These are phyloP conservation scores for Xenopus tropicalis DNA, from an alignment of 2,113 vertebrate genomes.

Conservation along the genomic window DNA sequence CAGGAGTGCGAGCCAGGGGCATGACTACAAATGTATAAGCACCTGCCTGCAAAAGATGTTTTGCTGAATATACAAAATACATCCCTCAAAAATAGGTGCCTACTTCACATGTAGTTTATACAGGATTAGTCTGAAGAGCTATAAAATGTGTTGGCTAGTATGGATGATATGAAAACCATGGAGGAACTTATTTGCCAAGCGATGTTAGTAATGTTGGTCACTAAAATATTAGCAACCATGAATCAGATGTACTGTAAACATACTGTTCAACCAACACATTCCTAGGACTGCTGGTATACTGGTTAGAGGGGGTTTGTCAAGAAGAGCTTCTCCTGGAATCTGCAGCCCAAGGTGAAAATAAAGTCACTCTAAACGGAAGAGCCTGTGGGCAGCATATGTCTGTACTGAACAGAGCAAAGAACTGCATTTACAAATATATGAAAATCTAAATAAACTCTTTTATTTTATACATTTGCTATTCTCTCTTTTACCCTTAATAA, in stretches of 20 bases:
- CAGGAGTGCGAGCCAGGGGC: neutral
- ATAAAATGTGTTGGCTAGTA: neutral
- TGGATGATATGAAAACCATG: neutral
- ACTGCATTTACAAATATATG: too few species aligned
- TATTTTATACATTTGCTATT: too few species aligned
- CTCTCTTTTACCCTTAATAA: too few species aligned
- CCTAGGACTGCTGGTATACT: neutral
- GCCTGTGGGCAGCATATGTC: too few species aligned
- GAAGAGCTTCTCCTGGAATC: neutral
- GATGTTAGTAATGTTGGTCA: neutral
- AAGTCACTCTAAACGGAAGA: too few species aligned
- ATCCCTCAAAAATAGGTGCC: neutral
- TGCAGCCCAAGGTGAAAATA: neutral
- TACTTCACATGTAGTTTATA: neutral
- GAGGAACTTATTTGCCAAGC: neutral
- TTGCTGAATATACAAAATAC: neutral
- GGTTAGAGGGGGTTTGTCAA: neutral
- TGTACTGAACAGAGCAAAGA: too few species aligned
- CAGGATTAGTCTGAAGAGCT: neutral
- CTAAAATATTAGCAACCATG: constrained; percentile 8
- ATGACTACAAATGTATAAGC: neutral
- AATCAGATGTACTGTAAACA: constrained; percentile 8
- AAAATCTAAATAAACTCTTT: too few species aligned
- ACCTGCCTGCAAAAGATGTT: neutral
- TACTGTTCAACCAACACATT: neutral